Evolutionary conservation across 2,113 vertebrate species (phyloP).

Genomic region (Dipodomys ordii): DNA sequence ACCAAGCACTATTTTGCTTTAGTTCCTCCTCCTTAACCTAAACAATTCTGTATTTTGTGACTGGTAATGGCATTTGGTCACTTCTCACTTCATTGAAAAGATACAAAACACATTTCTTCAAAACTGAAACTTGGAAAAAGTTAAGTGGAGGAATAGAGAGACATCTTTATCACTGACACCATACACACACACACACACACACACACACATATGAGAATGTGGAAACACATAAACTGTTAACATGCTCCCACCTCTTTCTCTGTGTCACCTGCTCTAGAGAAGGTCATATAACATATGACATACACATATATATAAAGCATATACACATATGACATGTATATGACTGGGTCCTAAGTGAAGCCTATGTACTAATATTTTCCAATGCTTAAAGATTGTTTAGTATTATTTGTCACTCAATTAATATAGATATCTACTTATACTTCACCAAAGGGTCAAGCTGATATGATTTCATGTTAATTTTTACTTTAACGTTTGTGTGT

Average conservation of each 20-base stretch:
- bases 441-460: not conserved
- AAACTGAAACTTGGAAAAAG: not conserved
- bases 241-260: not conserved
- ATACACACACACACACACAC: not conserved
- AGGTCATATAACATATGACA: not conserved
- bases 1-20: not conserved
- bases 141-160: not conserved
- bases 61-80: not conserved
- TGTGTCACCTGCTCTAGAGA: not conserved
- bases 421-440: conserved; percentile 17
- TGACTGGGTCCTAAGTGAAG: not conserved
- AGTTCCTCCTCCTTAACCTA: not conserved
- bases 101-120: not conserved
- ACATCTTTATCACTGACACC: not conserved
- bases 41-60: conserved; percentile 16
- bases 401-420: conserved; percentile 18
- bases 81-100: not conserved
- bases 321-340: not conserved
- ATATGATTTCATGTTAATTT: conserved; percentile 41
- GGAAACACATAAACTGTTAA: conserved; percentile 1
- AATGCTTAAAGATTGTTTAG: not conserved
- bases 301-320: no score
- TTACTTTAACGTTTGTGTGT: conserved; percentile 16
- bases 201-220: not conserved
- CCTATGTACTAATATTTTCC: conserved; percentile 46